Base-by-base conservation (phyloP, 2,113 vertebrate species). In the Struthidea cinerea region DNA sequence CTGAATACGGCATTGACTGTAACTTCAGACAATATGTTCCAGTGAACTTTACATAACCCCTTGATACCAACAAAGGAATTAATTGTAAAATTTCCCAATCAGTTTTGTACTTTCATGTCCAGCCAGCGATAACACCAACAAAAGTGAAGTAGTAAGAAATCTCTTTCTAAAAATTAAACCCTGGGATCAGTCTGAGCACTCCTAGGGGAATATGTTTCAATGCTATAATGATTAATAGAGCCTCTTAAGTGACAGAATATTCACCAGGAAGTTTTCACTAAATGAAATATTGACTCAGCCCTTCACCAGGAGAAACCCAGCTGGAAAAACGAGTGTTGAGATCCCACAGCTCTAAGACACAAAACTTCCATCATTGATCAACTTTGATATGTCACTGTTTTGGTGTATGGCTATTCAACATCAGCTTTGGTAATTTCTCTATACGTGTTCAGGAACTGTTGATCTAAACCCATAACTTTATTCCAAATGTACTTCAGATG, bases 231-330 rank as follows among this genome's bases (percentile, higher is more conserved):
- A 99, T 99, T 98, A 98, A 98, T 99, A 97, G 97, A 93, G 50
- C 90, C 88, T 97, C 97, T 98, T 98, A 98, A 98, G 97, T 98
- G 98, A 96, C 97, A 95, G 96, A 97, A 97, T 98, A 98, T 98
- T 98, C 98, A 98, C 98, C 97, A 98, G 98, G 98, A 99, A 99
- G 98, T 99, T 98, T 99, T 99, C 97, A 98, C 98, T 98, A 97
- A 98, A 97, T 98, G 98, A 99, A 99, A 98, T 99, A 99, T 96
- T 97, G 97, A 96, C 87, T 97, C 93, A 97, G 96, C 90, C 95
- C 96, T 92, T 97, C 87, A 94, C 85, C 93, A 97, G 94, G 96
- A 98, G 96, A 96, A 97, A 60, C 76, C 81, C 97, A 98, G 97
- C 97, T 98, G 98, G 97, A 98, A 98, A 97, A 97, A 97, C 83